Evolutionary conservation across 2,888 invertebrate genomes (phyloP).

Genomic region (Pantelozetes paolii): DNA sequence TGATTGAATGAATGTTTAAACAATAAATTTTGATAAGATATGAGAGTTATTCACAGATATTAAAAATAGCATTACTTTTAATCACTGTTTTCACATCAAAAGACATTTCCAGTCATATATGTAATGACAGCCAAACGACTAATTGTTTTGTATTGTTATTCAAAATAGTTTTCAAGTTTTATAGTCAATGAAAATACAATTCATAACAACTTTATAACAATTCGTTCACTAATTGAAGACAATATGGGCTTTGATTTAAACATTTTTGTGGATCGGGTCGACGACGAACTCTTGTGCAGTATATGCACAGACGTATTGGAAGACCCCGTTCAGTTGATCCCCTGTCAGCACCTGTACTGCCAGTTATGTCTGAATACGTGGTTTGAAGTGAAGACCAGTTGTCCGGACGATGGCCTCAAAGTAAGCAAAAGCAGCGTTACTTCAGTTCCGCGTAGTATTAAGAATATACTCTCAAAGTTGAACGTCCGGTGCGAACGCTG

Average conservation of each 20-base stretch:
- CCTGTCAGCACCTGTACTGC: slow-evolving; percentile 16
- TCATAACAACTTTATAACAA: too few relatives aligned
- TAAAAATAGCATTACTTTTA: neutral
- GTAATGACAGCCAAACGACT: neutral
- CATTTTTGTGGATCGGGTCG: neutral
- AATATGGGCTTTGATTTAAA: slow-evolving; percentile 9
- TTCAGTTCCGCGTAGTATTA: neutral
- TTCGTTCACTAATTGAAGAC: too few relatives aligned
- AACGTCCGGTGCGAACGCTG: slow-evolving; percentile 3
- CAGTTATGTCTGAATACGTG: neutral
- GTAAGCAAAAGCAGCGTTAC: neutral
- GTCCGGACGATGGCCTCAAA: neutral
- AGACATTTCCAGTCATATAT: neutral
- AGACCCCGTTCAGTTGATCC: neutral
- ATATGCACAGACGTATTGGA: slow-evolving; percentile 1
- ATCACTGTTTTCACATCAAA: neutral
- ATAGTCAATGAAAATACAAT: too few relatives aligned
- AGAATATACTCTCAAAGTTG: neutral
- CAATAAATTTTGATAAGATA: neutral
- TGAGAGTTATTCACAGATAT: neutral
- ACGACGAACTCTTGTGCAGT: neutral
- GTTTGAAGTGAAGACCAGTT: neutral
- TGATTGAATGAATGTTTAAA: neutral
- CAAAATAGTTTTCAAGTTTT: too few relatives aligned
- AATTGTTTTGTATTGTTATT: neutral